Evolutionary conservation across 1,140 invertebrate genomes (phyloP), one percentile per base, ranked within the genome.

Genomic region (Luehdorfia chinensis): DNA sequence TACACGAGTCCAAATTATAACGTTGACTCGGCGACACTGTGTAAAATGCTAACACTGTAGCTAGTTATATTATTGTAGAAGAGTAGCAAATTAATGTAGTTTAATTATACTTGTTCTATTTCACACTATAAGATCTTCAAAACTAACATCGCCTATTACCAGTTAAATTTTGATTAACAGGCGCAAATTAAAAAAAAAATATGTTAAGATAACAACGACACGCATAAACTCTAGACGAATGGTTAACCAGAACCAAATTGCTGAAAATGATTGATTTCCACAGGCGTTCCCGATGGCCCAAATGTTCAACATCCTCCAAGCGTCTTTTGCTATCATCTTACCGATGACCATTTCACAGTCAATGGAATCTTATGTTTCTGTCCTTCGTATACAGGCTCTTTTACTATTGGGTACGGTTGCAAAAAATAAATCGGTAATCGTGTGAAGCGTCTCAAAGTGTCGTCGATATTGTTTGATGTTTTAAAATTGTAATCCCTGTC

Each of bases 311-410:
- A 74, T 73, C 9, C 77, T 87, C 8, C 84, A 87, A 71, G 55
- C 59, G 37, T 68, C 71, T 34, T 31, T 86, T 55, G 91, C 93
- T 3, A 89, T 95, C 14, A 89, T 90, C 60, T 91, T 95, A 74
- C 94, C 95, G 0, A 80, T 89, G 51, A 91, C 90, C 4, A 86
- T 96, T 1, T 90, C 92, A 49, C 78, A 72, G 45, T 46, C 51
- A 43, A 73, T 78, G 73, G 80, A 84, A 61, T 50, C 66, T n/a
- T 65, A 59, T 64, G 60, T 64, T 37, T 74, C 76, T 53, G 47
- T 84, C 36, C 66, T 44, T 11, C 75, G 78, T 49, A 70, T 84
- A 51, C 56, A 84, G 59, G 58, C 51, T 31, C 47, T 80, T 44
- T 70, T 80, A 66, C 45, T 72, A 45, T 55, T 71, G 66, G 80